These are phyloP conservation scores for Zonotrichia leucophrys DNA, from an alignment of 2,113 vertebrate species.

Conservation along the genomic window DNA sequence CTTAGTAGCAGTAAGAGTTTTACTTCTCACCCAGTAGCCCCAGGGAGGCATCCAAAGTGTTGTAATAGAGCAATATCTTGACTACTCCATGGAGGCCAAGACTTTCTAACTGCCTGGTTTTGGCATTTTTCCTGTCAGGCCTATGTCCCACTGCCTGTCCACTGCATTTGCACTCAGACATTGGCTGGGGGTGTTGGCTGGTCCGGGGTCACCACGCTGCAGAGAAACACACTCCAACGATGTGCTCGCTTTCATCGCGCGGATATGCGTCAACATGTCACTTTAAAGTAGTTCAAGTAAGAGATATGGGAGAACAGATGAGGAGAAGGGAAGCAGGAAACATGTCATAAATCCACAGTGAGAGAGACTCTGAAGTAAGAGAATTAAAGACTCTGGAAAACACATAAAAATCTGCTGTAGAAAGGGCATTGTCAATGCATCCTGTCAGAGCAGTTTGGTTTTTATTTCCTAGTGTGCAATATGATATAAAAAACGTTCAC, in stretches of 20 bases:
- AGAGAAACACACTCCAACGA: neutral
- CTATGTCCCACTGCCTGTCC: neutral
- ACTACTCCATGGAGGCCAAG: neutral
- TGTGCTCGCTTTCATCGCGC: neutral
- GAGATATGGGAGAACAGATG: conserved; percentile 53
- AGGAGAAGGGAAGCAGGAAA: conserved; percentile 63
- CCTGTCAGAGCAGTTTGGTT: conserved; percentile 43
- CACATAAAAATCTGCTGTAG: conserved; percentile 39
- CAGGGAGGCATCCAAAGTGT: neutral
- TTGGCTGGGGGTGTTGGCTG: neutral
- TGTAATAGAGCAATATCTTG: neutral
- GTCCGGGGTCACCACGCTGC: neutral
- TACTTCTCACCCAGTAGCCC: neutral
- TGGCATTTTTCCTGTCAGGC: neutral
- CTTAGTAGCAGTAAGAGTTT: neutral
- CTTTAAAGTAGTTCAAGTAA: conserved; percentile 65
- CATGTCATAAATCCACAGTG: conserved; percentile 68
- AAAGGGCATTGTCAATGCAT: conserved; percentile 57
- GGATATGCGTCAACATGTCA: conserved; percentile 47
- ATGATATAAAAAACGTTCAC: conserved; percentile 4
- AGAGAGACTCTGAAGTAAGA: conserved; percentile 66
- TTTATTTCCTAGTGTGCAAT: conserved; percentile 64
- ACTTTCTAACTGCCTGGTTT: neutral
- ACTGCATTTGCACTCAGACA: fast-evolving
- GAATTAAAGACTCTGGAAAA: conserved; percentile 69